phyloP scores from a whole-genome alignment of 1,140 invertebrate species.

The Thrips palmi region DNA sequence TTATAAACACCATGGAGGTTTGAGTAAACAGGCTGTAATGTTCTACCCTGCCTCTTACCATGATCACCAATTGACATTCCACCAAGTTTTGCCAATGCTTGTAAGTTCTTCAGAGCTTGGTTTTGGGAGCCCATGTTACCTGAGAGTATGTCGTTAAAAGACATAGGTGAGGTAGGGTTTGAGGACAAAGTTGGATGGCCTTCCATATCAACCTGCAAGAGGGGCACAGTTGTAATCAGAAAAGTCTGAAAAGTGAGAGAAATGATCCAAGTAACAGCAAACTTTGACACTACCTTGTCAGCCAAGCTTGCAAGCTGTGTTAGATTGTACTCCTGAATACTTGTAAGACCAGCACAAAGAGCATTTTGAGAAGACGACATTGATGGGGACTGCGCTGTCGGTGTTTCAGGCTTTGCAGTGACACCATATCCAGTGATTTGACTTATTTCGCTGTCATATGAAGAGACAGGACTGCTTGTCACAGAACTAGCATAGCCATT shows the following conservation, averaged over 20 bases:
- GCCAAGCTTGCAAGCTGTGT: constrained; percentile 61
- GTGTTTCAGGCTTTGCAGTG: too few species aligned
- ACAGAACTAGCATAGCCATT: constrained; percentile 33
- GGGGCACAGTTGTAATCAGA: too few species aligned
- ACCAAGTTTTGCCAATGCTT: constrained; percentile 72
- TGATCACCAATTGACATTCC: constrained; percentile 35
- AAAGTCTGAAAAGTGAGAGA: too few species aligned
- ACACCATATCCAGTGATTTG: too few species aligned
- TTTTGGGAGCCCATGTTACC: constrained; percentile 44
- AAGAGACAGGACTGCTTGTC: constrained; percentile 43
- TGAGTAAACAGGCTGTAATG: too few species aligned
- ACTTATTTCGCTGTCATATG: constrained; percentile 61
- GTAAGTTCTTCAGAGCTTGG: constrained; percentile 69
- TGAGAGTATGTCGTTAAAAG: constrained; percentile 49
- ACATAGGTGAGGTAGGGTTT: constrained; percentile 41
- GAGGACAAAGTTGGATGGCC: constrained; percentile 37
- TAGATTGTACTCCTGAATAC: constrained; percentile 67
- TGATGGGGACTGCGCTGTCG: too few species aligned
- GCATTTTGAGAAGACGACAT: too few species aligned
- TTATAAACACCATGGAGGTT: too few species aligned
- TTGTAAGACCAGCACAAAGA: too few species aligned
- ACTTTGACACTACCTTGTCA: constrained; percentile 33
- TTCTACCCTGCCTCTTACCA: too few species aligned
- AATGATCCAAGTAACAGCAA: too few species aligned
- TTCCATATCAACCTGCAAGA: too few species aligned